phyloP scores from a whole-genome alignment of 2,113 vertebrate genomes.

The Aptenodytes forsteri region DNA sequence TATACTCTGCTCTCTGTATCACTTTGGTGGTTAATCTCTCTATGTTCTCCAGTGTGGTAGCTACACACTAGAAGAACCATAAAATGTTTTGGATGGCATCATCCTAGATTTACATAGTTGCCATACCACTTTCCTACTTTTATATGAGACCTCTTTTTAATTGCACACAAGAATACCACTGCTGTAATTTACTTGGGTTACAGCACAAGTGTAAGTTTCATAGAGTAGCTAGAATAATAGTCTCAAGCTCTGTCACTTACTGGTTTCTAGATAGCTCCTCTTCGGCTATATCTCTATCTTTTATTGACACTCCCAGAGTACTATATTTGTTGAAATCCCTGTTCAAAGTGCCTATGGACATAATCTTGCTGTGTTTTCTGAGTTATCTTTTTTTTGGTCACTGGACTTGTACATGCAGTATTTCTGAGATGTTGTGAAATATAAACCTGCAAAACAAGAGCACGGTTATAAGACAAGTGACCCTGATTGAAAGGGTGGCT shows the following conservation, averaged over 20 bases:
- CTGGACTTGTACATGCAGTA: not conserved
- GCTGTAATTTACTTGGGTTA: not conserved
- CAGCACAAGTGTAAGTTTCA: not conserved
- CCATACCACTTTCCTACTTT: not conserved
- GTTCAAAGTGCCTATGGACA: not conserved
- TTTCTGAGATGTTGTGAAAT: not conserved
- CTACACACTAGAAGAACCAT: not conserved
- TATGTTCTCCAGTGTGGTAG: not conserved
- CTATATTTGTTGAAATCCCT: not conserved
- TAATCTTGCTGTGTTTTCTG: not conserved
- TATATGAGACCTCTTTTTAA: not conserved
- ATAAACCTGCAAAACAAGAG: not conserved
- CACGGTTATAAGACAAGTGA: not conserved
- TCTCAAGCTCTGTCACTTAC: not conserved
- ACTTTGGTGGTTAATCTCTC: slow-evolving; percentile 16
- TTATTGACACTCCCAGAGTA: not conserved
- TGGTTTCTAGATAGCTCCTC: not conserved
- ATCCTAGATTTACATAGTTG: not conserved
- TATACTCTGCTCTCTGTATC: slow-evolving; percentile 25
- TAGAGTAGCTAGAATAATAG: not conserved
- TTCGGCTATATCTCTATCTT: not conserved
- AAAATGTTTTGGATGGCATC: not conserved
- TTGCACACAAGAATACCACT: not conserved
- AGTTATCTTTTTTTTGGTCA: not conserved
- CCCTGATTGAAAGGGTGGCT: not conserved